Percentiles rank a stretch among this genome's conserved stretches.
phyloP scores from a whole-genome alignment of 2,888 invertebrate species.

The Colostygia pectinataria region DNA sequence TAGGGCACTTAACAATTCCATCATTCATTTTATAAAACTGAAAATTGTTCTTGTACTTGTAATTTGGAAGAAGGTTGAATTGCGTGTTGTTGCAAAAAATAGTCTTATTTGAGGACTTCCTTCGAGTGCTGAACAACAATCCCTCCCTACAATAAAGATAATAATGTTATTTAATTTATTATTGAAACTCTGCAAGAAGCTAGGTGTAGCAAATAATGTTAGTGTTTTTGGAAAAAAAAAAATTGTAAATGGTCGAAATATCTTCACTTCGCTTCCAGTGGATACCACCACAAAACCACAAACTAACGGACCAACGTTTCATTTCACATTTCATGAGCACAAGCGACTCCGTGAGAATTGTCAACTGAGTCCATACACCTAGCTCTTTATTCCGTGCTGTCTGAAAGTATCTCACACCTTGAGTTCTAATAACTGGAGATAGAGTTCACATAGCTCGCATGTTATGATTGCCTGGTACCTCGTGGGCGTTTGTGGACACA shows the following conservation, averaged over 20 bases:
- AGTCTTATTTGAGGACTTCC: too few relatives aligned
- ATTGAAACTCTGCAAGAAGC: background rate
- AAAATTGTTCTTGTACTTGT: too few relatives aligned
- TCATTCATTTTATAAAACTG: too few relatives aligned
- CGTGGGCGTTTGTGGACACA: slow-evolving; percentile 35
- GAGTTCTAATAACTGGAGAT: slow-evolving; percentile 13
- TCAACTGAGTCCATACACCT: slow-evolving; percentile 49
- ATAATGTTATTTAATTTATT: too few relatives aligned
- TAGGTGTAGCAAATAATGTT: background rate
- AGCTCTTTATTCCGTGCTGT: slow-evolving; percentile 26
- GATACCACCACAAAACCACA: slow-evolving; percentile 37
- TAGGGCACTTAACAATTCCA: too few relatives aligned
- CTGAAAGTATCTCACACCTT: slow-evolving; percentile 13
- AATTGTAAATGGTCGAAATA: too few relatives aligned
- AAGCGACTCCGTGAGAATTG: slow-evolving; percentile 65
- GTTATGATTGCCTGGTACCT: slow-evolving; percentile 16
- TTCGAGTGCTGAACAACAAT: too few relatives aligned
- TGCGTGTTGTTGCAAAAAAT: too few relatives aligned
- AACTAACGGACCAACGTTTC: slow-evolving; percentile 58
- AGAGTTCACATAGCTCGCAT: slow-evolving; percentile 14
- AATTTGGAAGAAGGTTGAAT: too few relatives aligned
- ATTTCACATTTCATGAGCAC: slow-evolving; percentile 62
- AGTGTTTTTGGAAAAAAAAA: too few relatives aligned
- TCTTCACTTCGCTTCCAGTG: slow-evolving; percentile 8
- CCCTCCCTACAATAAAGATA: too few relatives aligned